These are phyloP conservation scores for Sandelia bainsii DNA, from an alignment of 2,797 vertebrate genomes.

Conservation along the genomic window DNA sequence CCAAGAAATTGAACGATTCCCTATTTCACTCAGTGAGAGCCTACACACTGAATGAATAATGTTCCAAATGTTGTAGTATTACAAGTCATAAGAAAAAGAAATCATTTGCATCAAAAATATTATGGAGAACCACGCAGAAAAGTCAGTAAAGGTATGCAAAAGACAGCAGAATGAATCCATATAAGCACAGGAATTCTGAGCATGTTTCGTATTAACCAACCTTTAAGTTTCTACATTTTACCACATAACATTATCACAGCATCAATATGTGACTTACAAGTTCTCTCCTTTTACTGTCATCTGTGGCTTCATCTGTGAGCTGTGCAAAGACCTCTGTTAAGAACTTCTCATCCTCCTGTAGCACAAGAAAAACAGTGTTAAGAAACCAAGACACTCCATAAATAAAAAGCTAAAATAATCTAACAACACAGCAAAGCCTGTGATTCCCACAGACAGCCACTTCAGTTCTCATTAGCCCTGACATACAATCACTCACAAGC, in stretches of 20 bases:
- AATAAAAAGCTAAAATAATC: not conserved
- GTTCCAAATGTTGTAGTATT: not conserved
- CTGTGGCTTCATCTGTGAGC: constrained; percentile 97
- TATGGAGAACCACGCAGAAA: not conserved
- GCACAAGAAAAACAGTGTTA: constrained; percentile 41
- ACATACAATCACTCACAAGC: not conserved
- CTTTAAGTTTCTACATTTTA: not conserved
- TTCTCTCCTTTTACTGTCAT: constrained; percentile 95
- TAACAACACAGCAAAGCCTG: not conserved
- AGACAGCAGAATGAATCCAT: not conserved
- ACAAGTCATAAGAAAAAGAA: not conserved
- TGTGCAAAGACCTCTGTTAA: constrained; percentile 99
- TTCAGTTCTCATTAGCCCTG: not conserved
- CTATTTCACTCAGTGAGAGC: not conserved
- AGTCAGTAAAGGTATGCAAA: not conserved
- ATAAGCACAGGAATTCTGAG: not conserved
- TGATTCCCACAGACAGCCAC: not conserved
- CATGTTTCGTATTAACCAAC: not conserved
- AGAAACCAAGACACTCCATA: not conserved
- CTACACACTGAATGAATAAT: constrained; percentile 1
- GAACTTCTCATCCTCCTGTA: constrained; percentile 98
- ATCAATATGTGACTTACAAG: constrained; percentile 84
- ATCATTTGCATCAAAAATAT: not conserved
- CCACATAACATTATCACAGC: not conserved
- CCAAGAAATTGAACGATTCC: not conserved